These are phyloP conservation scores for Heterodera filipjevi DNA, from an alignment of 2,888 invertebrate genomes.

Conservation along the genomic window DNA sequence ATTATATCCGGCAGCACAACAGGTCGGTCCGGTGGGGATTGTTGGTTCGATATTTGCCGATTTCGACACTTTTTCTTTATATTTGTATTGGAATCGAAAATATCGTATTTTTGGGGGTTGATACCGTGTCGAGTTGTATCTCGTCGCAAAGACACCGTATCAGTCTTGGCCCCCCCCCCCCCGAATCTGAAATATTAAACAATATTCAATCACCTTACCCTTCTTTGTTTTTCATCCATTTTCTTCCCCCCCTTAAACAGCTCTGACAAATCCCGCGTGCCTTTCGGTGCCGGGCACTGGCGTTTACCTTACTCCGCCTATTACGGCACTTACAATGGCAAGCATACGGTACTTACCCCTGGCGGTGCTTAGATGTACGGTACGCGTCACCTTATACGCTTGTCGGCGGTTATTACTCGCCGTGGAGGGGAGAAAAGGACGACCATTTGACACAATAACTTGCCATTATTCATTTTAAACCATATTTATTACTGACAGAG, in stretches of 20 bases:
- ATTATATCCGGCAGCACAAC: slow-evolving; percentile 39
- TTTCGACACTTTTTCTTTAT: too few relatives aligned
- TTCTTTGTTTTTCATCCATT: too few relatives aligned
- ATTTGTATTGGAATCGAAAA: too few relatives aligned
- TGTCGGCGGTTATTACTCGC: slow-evolving; percentile 30
- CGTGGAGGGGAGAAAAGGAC: neutral
- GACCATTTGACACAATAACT: neutral
- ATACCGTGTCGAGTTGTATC: too few relatives aligned
- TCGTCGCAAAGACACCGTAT: too few relatives aligned
- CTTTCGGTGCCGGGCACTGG: slow-evolving; percentile 19
- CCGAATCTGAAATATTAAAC: too few relatives aligned
- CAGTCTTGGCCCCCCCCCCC: too few relatives aligned
- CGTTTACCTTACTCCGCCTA: slow-evolving; percentile 17
- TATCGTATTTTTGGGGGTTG: too few relatives aligned
- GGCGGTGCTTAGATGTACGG: slow-evolving; percentile 16
- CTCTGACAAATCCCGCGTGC: slow-evolving; percentile 35
- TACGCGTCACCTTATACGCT: slow-evolving; percentile 24
- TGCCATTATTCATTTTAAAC: slow-evolving; percentile 18
- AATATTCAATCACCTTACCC: too few relatives aligned
- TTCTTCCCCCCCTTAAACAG: too few relatives aligned
- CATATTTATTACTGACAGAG: neutral
- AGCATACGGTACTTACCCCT: slow-evolving; percentile 27
- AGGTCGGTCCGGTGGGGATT: too few relatives aligned
- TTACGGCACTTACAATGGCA: slow-evolving; percentile 27
- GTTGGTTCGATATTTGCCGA: too few relatives aligned